These are phyloP conservation scores for Melolontha melolontha DNA, from an alignment of 2,888 invertebrate genomes.

Conservation along the genomic window DNA sequence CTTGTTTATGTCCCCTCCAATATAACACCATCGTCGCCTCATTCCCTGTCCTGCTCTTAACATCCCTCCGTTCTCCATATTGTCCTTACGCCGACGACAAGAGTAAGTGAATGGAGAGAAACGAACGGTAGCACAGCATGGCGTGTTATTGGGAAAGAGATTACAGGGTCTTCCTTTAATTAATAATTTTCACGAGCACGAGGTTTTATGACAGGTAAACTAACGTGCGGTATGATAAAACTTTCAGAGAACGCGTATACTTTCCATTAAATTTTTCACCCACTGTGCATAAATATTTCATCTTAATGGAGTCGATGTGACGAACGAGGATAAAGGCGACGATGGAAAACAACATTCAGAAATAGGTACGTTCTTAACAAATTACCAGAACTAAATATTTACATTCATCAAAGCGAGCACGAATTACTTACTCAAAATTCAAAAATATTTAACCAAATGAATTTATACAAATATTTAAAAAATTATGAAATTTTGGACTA, in stretches of 20 bases:
- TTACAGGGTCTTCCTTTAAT: slow-evolving; percentile 6
- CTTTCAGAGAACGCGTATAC: background rate
- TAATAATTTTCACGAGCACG: slow-evolving; percentile 15
- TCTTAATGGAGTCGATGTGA: too few species aligned
- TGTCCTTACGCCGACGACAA: background rate
- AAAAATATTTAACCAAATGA: too few species aligned
- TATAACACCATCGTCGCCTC: slow-evolving; percentile 9
- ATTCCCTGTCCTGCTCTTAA: background rate
- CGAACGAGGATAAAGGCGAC: too few species aligned
- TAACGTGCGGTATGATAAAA: slow-evolving; percentile 2
- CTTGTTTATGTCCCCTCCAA: slow-evolving; percentile 46
- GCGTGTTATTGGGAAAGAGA: slow-evolving; percentile 7
- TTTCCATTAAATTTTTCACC: too few species aligned
- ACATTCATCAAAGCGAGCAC: too few species aligned
- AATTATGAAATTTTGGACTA: too few species aligned
- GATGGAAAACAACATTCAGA: too few species aligned
- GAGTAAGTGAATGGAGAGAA: slow-evolving; percentile 1
- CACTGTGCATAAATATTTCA: too few species aligned
- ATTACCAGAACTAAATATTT: too few species aligned
- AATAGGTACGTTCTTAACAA: too few species aligned
- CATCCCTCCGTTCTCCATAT: background rate
- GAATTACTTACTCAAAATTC: too few species aligned
- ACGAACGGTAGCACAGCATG: background rate
- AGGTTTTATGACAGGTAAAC: background rate
- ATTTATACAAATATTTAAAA: too few species aligned